Evolutionary conservation across 2,797 vertebrate species (phyloP).

Genomic region (Setipinna tenuifilis): DNA sequence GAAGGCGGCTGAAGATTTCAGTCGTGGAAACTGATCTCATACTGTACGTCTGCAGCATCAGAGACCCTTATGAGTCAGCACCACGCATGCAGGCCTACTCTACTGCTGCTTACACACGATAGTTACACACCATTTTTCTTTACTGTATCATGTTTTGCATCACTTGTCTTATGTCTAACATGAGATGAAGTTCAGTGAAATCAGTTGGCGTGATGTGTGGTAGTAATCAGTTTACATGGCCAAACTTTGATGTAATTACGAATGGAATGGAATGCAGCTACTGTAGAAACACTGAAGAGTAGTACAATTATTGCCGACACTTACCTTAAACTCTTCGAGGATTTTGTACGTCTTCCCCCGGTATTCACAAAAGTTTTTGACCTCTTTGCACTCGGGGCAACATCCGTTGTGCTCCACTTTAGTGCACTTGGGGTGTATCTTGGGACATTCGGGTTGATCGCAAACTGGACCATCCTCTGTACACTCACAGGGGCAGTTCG

Average conservation of each 20-base stretch:
- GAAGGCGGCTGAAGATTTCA: background rate
- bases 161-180: background rate
- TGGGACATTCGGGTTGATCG: constrained; percentile 97
- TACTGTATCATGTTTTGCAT: background rate
- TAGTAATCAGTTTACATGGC: too few relatives aligned
- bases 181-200: background rate
- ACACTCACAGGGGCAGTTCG: constrained; percentile 98
- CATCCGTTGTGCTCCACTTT: constrained; percentile 99
- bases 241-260: too few relatives aligned
- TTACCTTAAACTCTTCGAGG: constrained; percentile 99
- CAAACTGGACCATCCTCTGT: constrained; percentile 98
- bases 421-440: constrained; percentile 98
- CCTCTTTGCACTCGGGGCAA: constrained; percentile 98
- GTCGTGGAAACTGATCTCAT: background rate
- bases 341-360: constrained; percentile 97
- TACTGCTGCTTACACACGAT: background rate
- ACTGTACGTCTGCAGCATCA: background rate
- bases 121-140: background rate
- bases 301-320: constrained; percentile 46
- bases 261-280: background rate
- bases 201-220: background rate
- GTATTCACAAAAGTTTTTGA: constrained; percentile 99
- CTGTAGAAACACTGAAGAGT: background rate
- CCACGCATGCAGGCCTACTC: background rate
- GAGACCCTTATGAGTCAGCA: background rate